These are phyloP conservation scores for Buceros bicornis DNA, from an alignment of 2,797 vertebrate genomes.

Conservation along the genomic window DNA sequence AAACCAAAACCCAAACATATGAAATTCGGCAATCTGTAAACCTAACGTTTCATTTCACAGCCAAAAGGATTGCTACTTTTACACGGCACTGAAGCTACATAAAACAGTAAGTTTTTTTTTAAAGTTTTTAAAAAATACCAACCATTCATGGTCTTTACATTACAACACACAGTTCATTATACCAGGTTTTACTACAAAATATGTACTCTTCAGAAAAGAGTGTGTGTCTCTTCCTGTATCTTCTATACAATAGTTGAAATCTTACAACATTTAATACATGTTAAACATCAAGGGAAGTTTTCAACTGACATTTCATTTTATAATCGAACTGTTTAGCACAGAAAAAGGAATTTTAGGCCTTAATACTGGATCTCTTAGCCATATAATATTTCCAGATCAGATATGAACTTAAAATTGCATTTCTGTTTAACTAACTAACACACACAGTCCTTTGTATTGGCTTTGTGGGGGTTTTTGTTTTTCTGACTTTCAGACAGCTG, in stretches of 20 bases:
- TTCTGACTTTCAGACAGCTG: not conserved
- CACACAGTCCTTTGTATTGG: not conserved
- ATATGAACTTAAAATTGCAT: not conserved
- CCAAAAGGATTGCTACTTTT: not conserved
- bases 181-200: not conserved
- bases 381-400: not conserved
- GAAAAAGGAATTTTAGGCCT: not conserved
- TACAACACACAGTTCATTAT: not conserved
- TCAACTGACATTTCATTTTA: not conserved
- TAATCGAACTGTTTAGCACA: not conserved
- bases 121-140: not conserved
- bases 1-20: no score
- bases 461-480: not conserved
- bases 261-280: not conserved
- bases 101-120: not conserved
- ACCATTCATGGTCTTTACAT: not conserved
- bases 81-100: not conserved
- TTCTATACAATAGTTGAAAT: not conserved
- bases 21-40: not conserved
- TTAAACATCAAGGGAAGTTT: not conserved
- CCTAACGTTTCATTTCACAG: not conserved
- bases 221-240: not conserved
- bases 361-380: not conserved
- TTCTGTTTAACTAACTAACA: constrained; percentile 7
- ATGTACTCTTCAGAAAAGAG: not conserved